Percentiles rank a stretch among this genome's conserved stretches.
Conservation (phyloP, 2,113 vertebrate species). For the Cichladusa arquata region DNA sequence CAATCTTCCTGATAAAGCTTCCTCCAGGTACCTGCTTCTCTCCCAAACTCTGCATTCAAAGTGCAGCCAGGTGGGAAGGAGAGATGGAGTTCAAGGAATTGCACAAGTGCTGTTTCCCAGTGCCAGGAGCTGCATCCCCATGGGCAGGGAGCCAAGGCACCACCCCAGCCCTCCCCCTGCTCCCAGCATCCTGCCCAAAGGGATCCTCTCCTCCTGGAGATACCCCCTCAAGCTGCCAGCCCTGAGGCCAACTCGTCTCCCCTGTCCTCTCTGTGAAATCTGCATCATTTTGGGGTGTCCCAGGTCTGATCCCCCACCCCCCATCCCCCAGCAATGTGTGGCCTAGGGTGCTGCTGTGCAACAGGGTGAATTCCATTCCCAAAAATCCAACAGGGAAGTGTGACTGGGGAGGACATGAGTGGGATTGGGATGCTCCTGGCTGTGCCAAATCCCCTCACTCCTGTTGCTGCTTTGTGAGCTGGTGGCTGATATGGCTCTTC, state of each 20-base stretch:
- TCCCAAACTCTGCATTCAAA: background rate
- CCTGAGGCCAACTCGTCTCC: background rate
- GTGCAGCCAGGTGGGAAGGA: background rate
- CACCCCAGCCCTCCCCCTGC: background rate
- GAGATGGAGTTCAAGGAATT: background rate
- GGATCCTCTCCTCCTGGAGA: background rate
- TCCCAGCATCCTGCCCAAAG: background rate
- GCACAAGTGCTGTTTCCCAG: fast-evolving
- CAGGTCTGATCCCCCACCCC: background rate
- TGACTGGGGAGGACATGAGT: background rate
- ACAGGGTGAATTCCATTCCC: background rate
- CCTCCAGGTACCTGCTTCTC: background rate
- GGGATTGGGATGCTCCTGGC: background rate
- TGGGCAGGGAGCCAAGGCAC: background rate
- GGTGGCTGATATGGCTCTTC: background rate
- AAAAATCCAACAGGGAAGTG: fast-evolving
- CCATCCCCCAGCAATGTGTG: fast-evolving
- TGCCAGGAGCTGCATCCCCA: background rate
- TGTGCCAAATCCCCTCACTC: background rate
- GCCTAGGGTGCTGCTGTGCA: background rate
- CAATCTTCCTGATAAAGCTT: background rate
- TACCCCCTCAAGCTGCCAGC: background rate
- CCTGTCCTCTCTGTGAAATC: background rate
- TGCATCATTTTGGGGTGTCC: background rate
- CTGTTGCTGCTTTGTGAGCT: background rate